Conservation (phyloP, 2,797 vertebrate species). For the Tolypeutes matacus region DNA sequence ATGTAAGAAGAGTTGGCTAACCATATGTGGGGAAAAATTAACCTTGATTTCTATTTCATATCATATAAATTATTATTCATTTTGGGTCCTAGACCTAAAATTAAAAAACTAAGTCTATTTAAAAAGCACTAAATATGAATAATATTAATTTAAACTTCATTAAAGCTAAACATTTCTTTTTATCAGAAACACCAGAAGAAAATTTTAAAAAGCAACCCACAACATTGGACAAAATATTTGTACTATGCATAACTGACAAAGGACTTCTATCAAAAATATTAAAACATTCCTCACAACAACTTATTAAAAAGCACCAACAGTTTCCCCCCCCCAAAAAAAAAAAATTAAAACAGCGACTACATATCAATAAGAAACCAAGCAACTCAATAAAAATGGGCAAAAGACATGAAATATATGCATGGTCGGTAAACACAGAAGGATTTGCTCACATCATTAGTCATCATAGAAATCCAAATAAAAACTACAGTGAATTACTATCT, state of each 20-base stretch:
- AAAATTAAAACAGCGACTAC: neutral
- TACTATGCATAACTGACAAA: neutral
- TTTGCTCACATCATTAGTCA: neutral
- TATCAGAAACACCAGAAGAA: neutral
- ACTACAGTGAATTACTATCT: neutral
- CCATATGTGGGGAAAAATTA: neutral
- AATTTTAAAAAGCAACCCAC: neutral
- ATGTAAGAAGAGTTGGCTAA: neutral
- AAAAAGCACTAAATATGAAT: neutral
- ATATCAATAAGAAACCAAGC: neutral
- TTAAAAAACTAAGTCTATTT: slow-evolving; percentile 10
- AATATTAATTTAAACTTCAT: neutral
- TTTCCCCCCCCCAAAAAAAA: too few relatives aligned
- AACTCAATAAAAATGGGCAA: neutral
- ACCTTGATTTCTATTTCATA: neutral
- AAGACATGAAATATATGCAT: neutral
- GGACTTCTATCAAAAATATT: neutral
- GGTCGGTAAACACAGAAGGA: neutral
- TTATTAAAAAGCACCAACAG: too few relatives aligned
- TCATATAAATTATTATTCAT: neutral
- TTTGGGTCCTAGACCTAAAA: neutral
- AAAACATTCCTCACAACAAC: too few relatives aligned
- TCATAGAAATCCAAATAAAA: neutral
- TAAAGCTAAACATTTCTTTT: neutral
- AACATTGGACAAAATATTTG: slow-evolving; percentile 42